These are phyloP conservation scores for Masticophis lateralis DNA, from an alignment of 2,797 vertebrate genomes.

Conservation along the genomic window DNA sequence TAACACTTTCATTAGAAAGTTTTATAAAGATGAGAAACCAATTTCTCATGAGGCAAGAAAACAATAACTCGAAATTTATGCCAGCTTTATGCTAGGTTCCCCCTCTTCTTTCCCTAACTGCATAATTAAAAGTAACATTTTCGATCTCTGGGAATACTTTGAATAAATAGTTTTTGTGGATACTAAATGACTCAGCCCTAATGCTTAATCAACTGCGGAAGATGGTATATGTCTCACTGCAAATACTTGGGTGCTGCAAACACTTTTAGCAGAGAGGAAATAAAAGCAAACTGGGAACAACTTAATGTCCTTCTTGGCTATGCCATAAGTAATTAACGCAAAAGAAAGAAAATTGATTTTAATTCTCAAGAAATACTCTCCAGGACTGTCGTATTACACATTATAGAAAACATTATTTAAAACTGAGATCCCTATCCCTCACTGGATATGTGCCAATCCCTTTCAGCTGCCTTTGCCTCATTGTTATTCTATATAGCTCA, in stretches of 20 bases:
- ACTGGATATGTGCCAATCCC: background rate
- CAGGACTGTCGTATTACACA: slow-evolving; percentile 20
- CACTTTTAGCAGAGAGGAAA: slow-evolving; percentile 58
- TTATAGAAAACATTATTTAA: slow-evolving; percentile 46
- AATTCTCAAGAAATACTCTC: slow-evolving; percentile 24
- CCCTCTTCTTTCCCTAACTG: slow-evolving; percentile 54
- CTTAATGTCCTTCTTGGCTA: slow-evolving; percentile 54
- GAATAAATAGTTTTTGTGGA: slow-evolving; percentile 44
- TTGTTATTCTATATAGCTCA: background rate
- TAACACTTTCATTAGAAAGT: slow-evolving; percentile 52
- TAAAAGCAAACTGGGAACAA: slow-evolving; percentile 62
- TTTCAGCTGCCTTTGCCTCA: background rate
- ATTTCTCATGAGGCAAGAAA: slow-evolving; percentile 48
- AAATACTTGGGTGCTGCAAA: slow-evolving; percentile 49
- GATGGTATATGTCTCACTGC: slow-evolving; percentile 50
- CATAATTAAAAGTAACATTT: slow-evolving; percentile 63
- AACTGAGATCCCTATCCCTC: background rate
- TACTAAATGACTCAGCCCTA: slow-evolving; percentile 45
- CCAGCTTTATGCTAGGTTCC: slow-evolving; percentile 44
- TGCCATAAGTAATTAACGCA: slow-evolving; percentile 39
- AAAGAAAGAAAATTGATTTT: slow-evolving; percentile 34
- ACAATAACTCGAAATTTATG: slow-evolving; percentile 58
- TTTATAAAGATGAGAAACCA: slow-evolving; percentile 7
- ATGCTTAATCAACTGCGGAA: slow-evolving; percentile 56
- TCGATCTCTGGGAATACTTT: slow-evolving; percentile 44